These are phyloP conservation scores for Drosophila picticornis DNA, from an alignment of 2,888 invertebrate species.

Conservation along the genomic window DNA sequence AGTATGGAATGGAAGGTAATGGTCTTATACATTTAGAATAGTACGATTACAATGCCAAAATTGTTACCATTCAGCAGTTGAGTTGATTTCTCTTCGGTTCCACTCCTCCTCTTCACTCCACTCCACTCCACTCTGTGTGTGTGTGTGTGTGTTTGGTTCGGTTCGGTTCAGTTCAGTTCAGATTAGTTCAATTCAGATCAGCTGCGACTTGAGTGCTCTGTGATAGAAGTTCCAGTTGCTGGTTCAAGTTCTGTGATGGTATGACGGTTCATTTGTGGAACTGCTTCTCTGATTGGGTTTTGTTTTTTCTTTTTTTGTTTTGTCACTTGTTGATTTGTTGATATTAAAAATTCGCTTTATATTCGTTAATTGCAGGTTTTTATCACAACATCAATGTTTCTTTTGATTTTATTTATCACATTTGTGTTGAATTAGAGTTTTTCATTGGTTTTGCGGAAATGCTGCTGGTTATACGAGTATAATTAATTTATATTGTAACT, in stretches of 20 bases:
- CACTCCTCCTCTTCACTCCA: not conserved
- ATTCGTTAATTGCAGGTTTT: conserved; percentile 32
- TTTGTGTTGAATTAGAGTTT: conserved; percentile 47
- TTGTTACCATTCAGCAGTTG: conserved; percentile 69
- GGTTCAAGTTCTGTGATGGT: conserved; percentile 8
- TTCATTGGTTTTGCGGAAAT: conserved; percentile 73
- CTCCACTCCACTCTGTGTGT: conserved; percentile 5
- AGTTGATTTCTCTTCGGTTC: conserved; percentile 16
- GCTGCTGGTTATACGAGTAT: conserved; percentile 57
- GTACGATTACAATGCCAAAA: conserved; percentile 64
- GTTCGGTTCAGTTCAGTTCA: conserved; percentile 37
- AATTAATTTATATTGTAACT: conserved; percentile 8
- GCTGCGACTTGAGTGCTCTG: conserved; percentile 17
- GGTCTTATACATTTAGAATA: conserved; percentile 44
- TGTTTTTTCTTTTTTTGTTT: not conserved
- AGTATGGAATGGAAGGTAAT: conserved; percentile 54
- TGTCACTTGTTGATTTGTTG: conserved; percentile 48
- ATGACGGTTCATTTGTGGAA: conserved; percentile 18
- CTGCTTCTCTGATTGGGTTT: not conserved
- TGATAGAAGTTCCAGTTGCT: conserved; percentile 4
- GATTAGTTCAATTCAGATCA: conserved; percentile 41
- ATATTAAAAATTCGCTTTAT: conserved; percentile 25
- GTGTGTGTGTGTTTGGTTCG: conserved; percentile 3
- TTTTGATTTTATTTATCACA: conserved; percentile 37
- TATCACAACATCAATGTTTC: conserved; percentile 41